Percentiles rank a stretch among this genome's conserved stretches.
These are phyloP conservation scores for Diarsia mendica DNA, from an alignment of 2,888 invertebrate species.

Conservation along the genomic window DNA sequence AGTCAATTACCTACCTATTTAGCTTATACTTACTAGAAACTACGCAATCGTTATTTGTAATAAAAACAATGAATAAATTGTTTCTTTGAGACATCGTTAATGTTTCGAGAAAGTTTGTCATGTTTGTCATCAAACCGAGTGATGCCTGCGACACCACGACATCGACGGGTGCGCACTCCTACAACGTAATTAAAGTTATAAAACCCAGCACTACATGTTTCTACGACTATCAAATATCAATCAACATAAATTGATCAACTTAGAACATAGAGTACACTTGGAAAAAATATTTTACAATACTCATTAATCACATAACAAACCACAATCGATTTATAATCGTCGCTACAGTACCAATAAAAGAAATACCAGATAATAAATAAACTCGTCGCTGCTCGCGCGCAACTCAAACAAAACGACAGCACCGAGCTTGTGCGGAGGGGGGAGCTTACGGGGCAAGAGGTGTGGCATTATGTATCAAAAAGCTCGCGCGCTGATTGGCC, in stretches of 20 bases:
- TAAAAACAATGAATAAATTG: conserved; percentile 3
- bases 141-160: neutral
- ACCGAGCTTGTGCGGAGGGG: conserved; percentile 63
- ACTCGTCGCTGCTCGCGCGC: conserved; percentile 67
- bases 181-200: conserved; percentile 32
- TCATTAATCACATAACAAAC: conserved; percentile 67
- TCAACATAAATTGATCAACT: conserved; percentile 59
- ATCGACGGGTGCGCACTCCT: conserved; percentile 7
- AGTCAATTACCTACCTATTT: conserved; percentile 26
- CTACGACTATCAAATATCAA: conserved; percentile 53
- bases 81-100: neutral
- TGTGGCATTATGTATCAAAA: conserved; percentile 83
- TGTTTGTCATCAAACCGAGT: neutral
- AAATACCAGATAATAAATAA: conserved; percentile 74
- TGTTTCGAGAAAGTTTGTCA: conserved; percentile 12
- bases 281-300: conserved; percentile 55
- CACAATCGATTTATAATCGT: conserved; percentile 77
- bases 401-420: conserved; percentile 65
- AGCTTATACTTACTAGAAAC: conserved; percentile 19
- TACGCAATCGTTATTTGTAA: conserved; percentile 6
- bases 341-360: conserved; percentile 74
- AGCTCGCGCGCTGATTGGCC: conserved; percentile 81
- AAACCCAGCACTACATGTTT: conserved; percentile 29
- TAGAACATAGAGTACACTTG: conserved; percentile 53
- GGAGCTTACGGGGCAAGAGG: conserved; percentile 73